Base-by-base conservation (phyloP, 1,140 invertebrate species). In the Platorchestia sp. region DNA sequence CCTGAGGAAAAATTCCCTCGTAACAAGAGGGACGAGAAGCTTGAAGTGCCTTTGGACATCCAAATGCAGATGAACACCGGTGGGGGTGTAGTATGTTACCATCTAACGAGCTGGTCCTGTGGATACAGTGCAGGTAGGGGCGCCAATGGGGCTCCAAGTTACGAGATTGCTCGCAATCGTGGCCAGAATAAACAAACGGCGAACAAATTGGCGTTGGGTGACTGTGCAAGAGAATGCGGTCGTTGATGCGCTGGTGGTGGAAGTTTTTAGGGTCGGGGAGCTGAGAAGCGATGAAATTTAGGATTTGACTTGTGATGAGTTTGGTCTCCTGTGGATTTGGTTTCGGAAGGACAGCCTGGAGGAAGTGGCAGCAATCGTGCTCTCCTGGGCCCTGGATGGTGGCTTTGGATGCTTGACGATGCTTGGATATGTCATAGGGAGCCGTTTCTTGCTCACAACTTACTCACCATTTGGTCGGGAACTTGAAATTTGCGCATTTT, bases 231-330 rank as follows among this genome's bases (percentile, higher is more conserved):
- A 93, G 91, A 36, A 47, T 93, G 45, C 91, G 43, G 44, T 93
- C 91, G 45, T 47, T 93, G 45, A 93, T 93, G 41, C 45, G 91
- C 40, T 44, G 91, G 45, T 93, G 91, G 45, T 93, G 91, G 45
- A 93, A 93, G 45, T 93, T 93, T 93, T 93, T 93, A 3, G 91
- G 91, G 40, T 93, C 91, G 44, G 91, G 91, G 43, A 93, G 91
- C 45, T 93, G 91, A 40, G 91, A 45, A 19, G 45, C 6, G 45
- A 93, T 93, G n/a, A 93, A 93, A 93, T 93, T 93, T 45, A 93
- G 41, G 40, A 93, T 93, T 47, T 93, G 91, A 93, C 91, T 93
- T 45, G 91, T 93, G 45, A 93, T 93, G 91, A 93, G 45, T 75
- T 75, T 75, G 59, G 59, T 75, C 27, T 75, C 14, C 59, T 75